Percentiles rank a stretch among this genome's conserved stretches.
These are phyloP conservation scores for Halocaridina rubra DNA, from an alignment of 2,888 invertebrate genomes.

Conservation along the genomic window DNA sequence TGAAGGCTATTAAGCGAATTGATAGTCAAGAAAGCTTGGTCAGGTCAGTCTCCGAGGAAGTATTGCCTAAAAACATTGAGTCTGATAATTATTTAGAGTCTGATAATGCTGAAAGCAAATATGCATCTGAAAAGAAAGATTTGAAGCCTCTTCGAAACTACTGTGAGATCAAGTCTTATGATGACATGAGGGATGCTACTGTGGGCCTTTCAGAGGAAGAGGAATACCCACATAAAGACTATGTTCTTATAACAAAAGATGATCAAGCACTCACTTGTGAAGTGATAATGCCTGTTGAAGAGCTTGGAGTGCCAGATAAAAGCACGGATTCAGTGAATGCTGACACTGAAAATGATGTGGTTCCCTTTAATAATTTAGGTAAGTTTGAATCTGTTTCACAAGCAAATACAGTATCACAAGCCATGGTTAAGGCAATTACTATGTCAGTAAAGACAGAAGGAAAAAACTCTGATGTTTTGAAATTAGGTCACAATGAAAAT, in stretches of 20 bases:
- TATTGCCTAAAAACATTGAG: background rate
- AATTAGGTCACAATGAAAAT: background rate
- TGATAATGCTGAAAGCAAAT: too few species aligned
- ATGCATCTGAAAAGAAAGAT: too few species aligned
- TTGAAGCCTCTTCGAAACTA: too few species aligned
- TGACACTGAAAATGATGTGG: background rate
- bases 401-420: background rate
- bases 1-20: background rate
- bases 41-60: slow-evolving; percentile 37
- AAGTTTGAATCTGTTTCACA: background rate
- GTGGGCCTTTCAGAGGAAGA: too few species aligned
- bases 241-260: too few species aligned
- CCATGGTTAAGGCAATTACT: background rate
- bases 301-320: background rate
- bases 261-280: background rate
- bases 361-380: background rate
- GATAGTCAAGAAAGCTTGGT: slow-evolving; percentile 1
- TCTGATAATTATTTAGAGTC: background rate
- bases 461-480: too few species aligned
- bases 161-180: too few species aligned
- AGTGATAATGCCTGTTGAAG: background rate
- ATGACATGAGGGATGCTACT: too few species aligned
- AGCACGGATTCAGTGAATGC: too few species aligned
- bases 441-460: background rate
- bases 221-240: too few species aligned